A percentile compares a stretch with the other conserved stretches of the same genome.
phyloP scores from a whole-genome alignment of 2,113 vertebrate species.

The Phaethornis superciliosus region DNA sequence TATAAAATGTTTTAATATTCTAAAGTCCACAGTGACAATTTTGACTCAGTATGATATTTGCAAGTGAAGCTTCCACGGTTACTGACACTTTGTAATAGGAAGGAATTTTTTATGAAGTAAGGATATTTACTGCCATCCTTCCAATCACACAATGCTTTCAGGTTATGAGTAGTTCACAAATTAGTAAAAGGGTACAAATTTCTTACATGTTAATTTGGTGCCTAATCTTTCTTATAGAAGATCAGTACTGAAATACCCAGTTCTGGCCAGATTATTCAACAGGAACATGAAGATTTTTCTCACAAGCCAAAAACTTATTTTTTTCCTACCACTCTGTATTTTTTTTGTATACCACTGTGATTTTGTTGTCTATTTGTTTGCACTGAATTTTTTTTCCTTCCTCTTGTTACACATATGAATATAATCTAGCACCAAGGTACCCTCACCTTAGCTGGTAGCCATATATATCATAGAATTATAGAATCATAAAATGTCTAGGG shows the following conservation, averaged over 20 bases:
- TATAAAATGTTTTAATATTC: background rate
- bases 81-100: background rate
- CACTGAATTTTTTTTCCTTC: background rate
- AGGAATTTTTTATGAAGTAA: background rate
- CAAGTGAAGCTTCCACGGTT: background rate
- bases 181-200: too few species aligned
- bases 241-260: background rate
- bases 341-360: background rate
- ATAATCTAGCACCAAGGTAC: background rate
- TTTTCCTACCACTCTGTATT: background rate
- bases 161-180: too few species aligned
- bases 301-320: background rate
- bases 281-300: background rate
- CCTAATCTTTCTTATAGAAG: background rate
- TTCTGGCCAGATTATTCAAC: background rate
- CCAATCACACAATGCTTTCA: background rate
- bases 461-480: background rate
- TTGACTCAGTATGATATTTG: background rate
- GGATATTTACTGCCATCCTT: background rate
- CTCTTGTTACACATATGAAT: background rate
- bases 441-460: background rate
- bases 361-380: background rate
- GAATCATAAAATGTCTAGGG: too few species aligned
- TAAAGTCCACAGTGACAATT: background rate
- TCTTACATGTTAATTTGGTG: background rate